Base-by-base conservation (phyloP, 2,797 vertebrate species). In the Australoheros facetus region DNA sequence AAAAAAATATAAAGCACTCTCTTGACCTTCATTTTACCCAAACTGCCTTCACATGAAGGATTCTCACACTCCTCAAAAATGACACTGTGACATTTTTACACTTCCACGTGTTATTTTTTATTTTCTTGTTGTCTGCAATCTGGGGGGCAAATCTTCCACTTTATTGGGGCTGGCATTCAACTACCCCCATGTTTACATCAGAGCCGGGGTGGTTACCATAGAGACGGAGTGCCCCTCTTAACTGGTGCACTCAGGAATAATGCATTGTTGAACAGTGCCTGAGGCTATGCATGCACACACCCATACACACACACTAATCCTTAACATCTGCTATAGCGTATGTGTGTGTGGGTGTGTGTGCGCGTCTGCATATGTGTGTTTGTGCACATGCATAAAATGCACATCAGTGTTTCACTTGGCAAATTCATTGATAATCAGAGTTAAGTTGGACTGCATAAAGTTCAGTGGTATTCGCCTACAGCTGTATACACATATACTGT, bases 201-300 rank as follows among this genome's bases (percentile, higher is more conserved):
- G 89, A 91, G 88, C 82, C 55, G 39, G 88, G 90, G 87, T 79
- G 91, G 93, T 94, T 93, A 84, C 92, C 87, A 95, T 94, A 93
- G 93, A 91, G 90, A 95, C 45, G 93, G 91, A 94, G 94, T 94
- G 91, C 92, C 93, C 94, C 93, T 94, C 93, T 95, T 94, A 95
- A 94, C 94, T 92, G 93, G 93, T 92, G 93, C 93, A 95, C 94
- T 95, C 94, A 95, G 93, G 93, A 94, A 95, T 95, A 95, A 94
- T 95, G 93, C 94, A 95, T 95, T 95, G 93, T 94, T 95, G 93
- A 95, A 95, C 91, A 95, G 89, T 90, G 94, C 94, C 94, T 84
- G 90, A 92, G 94, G 94, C 94, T 92, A 94, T 70, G 48, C 89
- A 73, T 91, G 69, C 89, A 90, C 86, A 92, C 86, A 28, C 85